phyloP scores from a whole-genome alignment of 2,797 vertebrate species.

The Halcyon badia region DNA sequence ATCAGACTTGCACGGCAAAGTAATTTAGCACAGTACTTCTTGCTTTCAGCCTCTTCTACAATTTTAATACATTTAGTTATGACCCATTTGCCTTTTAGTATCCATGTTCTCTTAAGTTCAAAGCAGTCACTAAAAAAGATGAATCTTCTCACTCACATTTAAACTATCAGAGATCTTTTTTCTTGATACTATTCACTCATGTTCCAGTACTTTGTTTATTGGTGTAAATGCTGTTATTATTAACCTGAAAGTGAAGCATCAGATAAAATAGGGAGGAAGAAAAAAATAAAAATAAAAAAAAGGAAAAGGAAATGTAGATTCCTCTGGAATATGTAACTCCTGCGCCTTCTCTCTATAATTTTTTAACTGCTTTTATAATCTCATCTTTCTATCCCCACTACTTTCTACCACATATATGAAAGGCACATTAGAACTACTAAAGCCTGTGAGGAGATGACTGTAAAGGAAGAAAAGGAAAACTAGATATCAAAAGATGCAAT shows the following conservation, averaged over 20 bases:
- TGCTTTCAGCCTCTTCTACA: constrained; percentile 25
- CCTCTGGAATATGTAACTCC: not conserved
- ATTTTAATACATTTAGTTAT: constrained; percentile 44
- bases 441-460: not conserved
- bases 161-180: not conserved
- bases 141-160: not conserved
- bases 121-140: constrained; percentile 10
- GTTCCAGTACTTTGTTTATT: not conserved
- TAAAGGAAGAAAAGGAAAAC: not conserved
- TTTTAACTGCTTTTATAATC: not conserved
- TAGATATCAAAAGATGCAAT: not conserved
- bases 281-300: not conserved
- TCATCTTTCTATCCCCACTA: not conserved
- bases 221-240: not conserved
- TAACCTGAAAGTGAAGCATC: not conserved
- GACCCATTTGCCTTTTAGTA: constrained; percentile 34
- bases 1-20: not conserved
- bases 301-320: not conserved
- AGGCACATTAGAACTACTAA: not conserved
- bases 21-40: constrained; percentile 21
- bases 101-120: constrained; percentile 16
- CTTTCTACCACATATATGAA: not conserved
- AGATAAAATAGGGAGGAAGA: not conserved
- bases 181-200: not conserved
- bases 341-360: not conserved